Evolutionary conservation across 92 coral and sea anemone genomes (phyloP), one percentile per base, ranked within the genome.

Genomic region (Heliopora coerulea): DNA sequence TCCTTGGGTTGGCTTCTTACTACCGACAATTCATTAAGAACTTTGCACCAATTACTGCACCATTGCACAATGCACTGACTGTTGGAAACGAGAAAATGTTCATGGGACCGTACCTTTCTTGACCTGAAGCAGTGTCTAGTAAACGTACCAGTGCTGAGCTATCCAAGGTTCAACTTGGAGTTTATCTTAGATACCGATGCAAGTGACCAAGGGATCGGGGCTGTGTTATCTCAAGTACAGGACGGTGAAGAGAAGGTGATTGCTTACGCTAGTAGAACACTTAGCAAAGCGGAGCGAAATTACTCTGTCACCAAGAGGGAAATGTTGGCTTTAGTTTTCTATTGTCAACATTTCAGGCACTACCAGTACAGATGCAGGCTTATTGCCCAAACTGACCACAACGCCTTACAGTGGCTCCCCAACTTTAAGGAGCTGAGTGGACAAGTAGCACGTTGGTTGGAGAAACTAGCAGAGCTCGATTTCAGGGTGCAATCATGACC

Each of bases 261-360:
- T n/a, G n/a, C n/a, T n/a, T n/a, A n/a, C n/a, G n/a, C n/a, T n/a
- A n/a, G n/a, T n/a, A n/a, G n/a, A n/a, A n/a, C n/a, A n/a, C n/a
- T n/a, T n/a, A n/a, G n/a, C n/a, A n/a, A n/a, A n/a, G n/a, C 54
- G 1, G 74, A 66, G 42, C 32, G 57, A 0, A 56, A 65, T 10
- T 77, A 68, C 78, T 65, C 70, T 23, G 79, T 79, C 6, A 82
- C 86, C 13, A 82, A 72, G 83, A 79, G 72, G 41, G 82, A 82
- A 56, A 75, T 75, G 82, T 19, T 76, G 33, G 86, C 74, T 19
- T 42, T 67, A 65, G 78, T 76, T 13, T 56, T 73, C 49, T 65
- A 73, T 6, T 56, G 56, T 33, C 78, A 17, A 7, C 69, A 56
- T 50, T 82, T 82, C 75, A 30, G 28, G 63, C 87, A 83, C n/a